These are phyloP conservation scores for Pasiphila rectangulata DNA, from an alignment of 2,888 invertebrate species.

Conservation along the genomic window DNA sequence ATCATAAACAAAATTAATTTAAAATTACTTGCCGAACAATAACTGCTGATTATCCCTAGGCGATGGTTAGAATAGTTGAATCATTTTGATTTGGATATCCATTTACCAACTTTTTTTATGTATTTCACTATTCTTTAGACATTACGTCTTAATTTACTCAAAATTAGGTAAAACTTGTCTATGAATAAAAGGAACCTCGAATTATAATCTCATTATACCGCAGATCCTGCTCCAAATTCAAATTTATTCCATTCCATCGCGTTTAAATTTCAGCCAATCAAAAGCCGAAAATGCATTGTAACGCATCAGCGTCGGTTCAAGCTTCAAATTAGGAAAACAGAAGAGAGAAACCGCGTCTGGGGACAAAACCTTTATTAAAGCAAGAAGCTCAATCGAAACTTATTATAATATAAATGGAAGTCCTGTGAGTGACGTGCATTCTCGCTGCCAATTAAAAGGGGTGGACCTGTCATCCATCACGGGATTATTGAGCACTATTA, in stretches of 20 bases:
- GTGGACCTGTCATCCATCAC: slow-evolving; percentile 72
- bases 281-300: slow-evolving; percentile 28
- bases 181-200: neutral
- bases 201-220: neutral
- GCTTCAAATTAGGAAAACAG: slow-evolving; percentile 20
- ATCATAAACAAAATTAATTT: no score
- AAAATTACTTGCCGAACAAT: no score
- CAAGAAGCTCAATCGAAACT: slow-evolving; percentile 48
- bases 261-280: slow-evolving; percentile 18
- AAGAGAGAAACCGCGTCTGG: slow-evolving; percentile 23
- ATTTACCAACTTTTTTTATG: no score
- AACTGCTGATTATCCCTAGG: no score
- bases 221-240: slow-evolving; percentile 2
- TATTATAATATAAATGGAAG: slow-evolving; percentile 80
- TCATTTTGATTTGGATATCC: no score
- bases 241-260: slow-evolving; percentile 6
- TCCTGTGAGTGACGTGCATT: slow-evolving; percentile 65
- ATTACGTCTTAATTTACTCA: no score
- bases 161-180: no score
- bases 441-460: slow-evolving; percentile 76
- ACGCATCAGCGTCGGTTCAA: slow-evolving; percentile 29
- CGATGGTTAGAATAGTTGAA: no score
- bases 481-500: slow-evolving; percentile 74
- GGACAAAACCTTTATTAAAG: slow-evolving; percentile 41
- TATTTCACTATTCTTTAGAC: no score